Evolutionary conservation across 2,888 invertebrate species (phyloP).

Genomic region (Ectropis crepuscularia): DNA sequence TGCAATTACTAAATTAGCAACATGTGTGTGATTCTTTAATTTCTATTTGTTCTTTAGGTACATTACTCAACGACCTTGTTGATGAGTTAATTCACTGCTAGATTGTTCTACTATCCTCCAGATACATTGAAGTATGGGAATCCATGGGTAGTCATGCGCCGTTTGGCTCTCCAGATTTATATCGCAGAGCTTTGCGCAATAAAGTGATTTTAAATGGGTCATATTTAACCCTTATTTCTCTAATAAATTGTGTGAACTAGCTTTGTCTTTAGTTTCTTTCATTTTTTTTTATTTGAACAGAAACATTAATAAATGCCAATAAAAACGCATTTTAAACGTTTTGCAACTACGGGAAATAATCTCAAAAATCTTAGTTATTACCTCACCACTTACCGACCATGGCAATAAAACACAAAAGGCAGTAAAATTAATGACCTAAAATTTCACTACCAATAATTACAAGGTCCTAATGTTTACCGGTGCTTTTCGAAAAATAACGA

Average conservation of each 20-base stretch:
- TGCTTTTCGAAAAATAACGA: constrained; percentile 50
- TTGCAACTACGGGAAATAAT: no score
- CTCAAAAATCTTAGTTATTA: not conserved
- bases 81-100: constrained; percentile 9
- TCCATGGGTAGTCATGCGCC: constrained; percentile 65
- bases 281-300: not conserved
- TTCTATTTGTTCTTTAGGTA: no score
- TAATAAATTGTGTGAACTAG: constrained; percentile 32
- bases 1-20: no score
- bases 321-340: no score
- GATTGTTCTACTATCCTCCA: constrained; percentile 30
- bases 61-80: no score
- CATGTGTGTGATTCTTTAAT: no score
- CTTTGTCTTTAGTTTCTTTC: constrained; percentile 22
- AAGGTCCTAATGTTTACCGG: constrained; percentile 55
- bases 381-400: not conserved
- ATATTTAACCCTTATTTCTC: constrained; percentile 46
- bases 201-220: constrained; percentile 65
- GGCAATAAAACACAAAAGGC: not conserved
- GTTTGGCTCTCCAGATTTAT: constrained; percentile 61
- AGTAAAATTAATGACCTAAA: constrained; percentile 2
- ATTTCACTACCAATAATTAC: constrained; percentile 16
- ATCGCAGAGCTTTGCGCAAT: constrained; percentile 50
- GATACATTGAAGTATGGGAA: constrained; percentile 66
- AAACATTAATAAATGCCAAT: no score